Base-by-base conservation (phyloP, 2,113 vertebrate species). In the Cervus canadensis region DNA sequence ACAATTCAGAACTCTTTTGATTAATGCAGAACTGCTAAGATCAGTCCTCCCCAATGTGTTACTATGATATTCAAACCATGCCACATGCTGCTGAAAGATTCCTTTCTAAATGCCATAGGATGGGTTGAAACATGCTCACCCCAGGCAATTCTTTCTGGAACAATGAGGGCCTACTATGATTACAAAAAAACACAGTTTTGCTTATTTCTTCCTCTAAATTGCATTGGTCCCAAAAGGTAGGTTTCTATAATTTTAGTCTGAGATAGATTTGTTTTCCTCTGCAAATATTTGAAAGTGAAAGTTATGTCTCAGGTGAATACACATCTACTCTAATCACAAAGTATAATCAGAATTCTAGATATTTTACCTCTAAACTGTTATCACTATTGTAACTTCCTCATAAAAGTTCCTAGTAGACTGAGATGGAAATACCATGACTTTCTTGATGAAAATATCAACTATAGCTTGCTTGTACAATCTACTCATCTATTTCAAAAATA, bases 401-500 rank as follows among this genome's bases (percentile, higher is more conserved):
- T 91, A 84, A 64, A 19, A 19, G 56, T 87, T 62, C 64, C 25
- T 26, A 2, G 1, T 59, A 93, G 33, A 40, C 50, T 84, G 84
- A 91, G 0, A 84, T 78, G 10, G 23, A 85, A 85, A 79, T 3
- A 36, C 5, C 12, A 54, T 89, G 21, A 2, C 21, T 92, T 54
- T 45, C 45, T 86, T 0, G 0, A 94, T 95, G 60, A 94, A 97
- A 8, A 33, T 56, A 82, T 30, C 26, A 56, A 62, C 60, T 82
- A 7, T 71, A 85, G 87, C 33, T 96, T 74, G 96, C 12, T 90
- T 74, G 91, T 81, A 84, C 40, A 90, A 97, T 92, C 57, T 84
- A 64, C 40, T 15, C 10, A 14, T 52, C 87, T 28, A 16, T 96
- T 97, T 97, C 64, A 97, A 54, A 45, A 84, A 3, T 74, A 9